Conservation (phyloP, 2,888 invertebrate species). For the Physocephala rufipes region DNA sequence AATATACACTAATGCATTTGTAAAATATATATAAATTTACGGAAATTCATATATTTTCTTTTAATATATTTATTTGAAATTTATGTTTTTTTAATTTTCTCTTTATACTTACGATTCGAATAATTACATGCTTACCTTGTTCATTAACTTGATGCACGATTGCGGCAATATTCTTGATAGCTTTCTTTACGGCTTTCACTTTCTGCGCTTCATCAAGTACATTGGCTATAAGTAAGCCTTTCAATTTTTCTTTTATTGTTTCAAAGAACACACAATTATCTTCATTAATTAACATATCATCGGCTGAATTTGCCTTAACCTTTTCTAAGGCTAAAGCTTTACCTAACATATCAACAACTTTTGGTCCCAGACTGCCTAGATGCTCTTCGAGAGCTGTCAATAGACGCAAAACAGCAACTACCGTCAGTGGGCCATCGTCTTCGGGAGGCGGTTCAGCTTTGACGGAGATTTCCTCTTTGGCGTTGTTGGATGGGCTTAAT, state of each 20-base stretch:
- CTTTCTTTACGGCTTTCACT: conserved; percentile 76
- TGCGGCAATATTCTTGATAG: conserved; percentile 80
- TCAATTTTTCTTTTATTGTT: conserved; percentile 86
- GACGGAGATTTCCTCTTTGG: conserved; percentile 44
- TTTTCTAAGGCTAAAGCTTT: conserved; percentile 83
- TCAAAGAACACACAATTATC: conserved; percentile 80
- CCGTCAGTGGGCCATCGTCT: conserved; percentile 69
- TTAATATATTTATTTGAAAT: too few relatives aligned
- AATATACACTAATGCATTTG: too few relatives aligned
- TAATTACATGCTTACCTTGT: conserved; percentile 60
- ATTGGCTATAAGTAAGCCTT: conserved; percentile 79
- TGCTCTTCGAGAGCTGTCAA: conserved; percentile 84
- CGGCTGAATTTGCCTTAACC: conserved; percentile 76
- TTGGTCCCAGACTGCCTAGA: conserved; percentile 85
- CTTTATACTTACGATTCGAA: conserved; percentile 37
- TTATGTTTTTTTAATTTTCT: too few relatives aligned
- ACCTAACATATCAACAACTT: conserved; percentile 78
- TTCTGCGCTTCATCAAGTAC: conserved; percentile 70
- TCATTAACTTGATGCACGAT: conserved; percentile 75
- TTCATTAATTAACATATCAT: conserved; percentile 77
- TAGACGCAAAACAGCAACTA: conserved; percentile 76
- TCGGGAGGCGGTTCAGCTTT: conserved; percentile 61
- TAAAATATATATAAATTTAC: too few relatives aligned
- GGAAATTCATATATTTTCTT: too few relatives aligned
- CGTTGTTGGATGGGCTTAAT: conserved; percentile 38